Conservation (phyloP, 2,113 vertebrate genomes). For the Corythornis vintsioides region DNA sequence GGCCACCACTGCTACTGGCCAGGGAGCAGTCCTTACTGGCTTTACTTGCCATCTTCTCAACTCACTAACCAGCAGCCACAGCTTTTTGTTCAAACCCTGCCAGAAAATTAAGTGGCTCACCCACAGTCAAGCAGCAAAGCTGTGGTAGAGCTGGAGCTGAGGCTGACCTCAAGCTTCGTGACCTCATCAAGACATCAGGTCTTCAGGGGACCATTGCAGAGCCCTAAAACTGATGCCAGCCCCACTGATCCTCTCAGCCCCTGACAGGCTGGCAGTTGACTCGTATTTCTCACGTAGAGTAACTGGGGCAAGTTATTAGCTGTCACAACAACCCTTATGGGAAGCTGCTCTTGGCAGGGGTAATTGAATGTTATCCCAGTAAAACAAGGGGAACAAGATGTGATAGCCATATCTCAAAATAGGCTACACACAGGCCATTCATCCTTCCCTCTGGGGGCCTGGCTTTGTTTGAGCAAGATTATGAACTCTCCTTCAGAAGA, state of each 20-base stretch:
- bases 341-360: conserved; percentile 21
- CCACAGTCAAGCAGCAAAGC: not conserved
- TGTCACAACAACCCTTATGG: not conserved
- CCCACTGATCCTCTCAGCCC: not conserved
- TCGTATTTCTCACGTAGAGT: not conserved
- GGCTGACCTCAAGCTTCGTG: not conserved
- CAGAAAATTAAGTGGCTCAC: not conserved
- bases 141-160: not conserved
- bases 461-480: conserved; percentile 73
- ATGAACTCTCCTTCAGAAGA: conserved; percentile 69
- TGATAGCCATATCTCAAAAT: conserved; percentile 60
- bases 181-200: not conserved
- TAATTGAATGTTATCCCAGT: conserved; percentile 66
- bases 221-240: not conserved
- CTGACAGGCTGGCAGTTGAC: not conserved
- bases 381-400: conserved; percentile 63
- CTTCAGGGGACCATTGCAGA: not conserved
- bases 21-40: not conserved
- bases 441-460: conserved; percentile 41
- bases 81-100: not conserved
- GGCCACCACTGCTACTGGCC: not conserved
- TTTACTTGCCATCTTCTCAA: not conserved
- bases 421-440: conserved; percentile 57
- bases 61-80: fast-evolving
- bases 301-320: conserved; percentile 54